Conservation (phyloP, 2,888 invertebrate species). For the Drosophila rubida region DNA sequence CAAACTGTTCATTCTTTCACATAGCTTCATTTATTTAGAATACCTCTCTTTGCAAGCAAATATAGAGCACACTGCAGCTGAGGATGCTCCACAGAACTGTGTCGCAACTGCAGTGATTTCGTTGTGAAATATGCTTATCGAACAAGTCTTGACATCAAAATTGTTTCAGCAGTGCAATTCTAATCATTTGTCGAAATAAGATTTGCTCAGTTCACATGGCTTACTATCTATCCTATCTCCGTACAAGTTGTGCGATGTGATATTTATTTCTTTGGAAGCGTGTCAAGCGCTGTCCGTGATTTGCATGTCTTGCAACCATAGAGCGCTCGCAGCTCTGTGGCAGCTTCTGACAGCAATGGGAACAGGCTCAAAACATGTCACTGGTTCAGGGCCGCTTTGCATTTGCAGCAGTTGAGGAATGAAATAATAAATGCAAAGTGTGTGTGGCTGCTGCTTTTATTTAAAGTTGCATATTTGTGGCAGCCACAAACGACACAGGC, state of each 20-base stretch:
- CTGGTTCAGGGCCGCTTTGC: constrained; percentile 72
- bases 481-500: not conserved
- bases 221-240: not conserved
- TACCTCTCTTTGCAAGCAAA: not conserved
- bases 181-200: not conserved
- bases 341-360: constrained; percentile 14
- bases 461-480: constrained; percentile 54
- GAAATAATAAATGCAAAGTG: constrained; percentile 59
- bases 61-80: not conserved
- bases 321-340: constrained; percentile 17
- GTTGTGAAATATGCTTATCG: not conserved
- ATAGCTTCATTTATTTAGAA: too few relatives aligned
- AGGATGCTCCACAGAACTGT: not conserved
- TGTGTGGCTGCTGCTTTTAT: constrained; percentile 31
- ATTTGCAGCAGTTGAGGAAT: constrained; percentile 28
- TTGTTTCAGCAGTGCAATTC: not conserved
- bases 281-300: constrained; percentile 41
- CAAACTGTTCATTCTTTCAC: too few relatives aligned
- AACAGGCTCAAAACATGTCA: constrained; percentile 66
- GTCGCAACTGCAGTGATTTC: not conserved
- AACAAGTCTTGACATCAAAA: not conserved
- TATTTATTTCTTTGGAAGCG: constrained; percentile 35
- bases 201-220: not conserved
- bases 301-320: constrained; percentile 16
- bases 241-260: constrained; percentile 6